A percentile compares a stretch with the other conserved stretches of the same genome.
These are phyloP conservation scores for Leptopterna dolabrata DNA, from an alignment of 2,888 invertebrate species.

Conservation along the genomic window DNA sequence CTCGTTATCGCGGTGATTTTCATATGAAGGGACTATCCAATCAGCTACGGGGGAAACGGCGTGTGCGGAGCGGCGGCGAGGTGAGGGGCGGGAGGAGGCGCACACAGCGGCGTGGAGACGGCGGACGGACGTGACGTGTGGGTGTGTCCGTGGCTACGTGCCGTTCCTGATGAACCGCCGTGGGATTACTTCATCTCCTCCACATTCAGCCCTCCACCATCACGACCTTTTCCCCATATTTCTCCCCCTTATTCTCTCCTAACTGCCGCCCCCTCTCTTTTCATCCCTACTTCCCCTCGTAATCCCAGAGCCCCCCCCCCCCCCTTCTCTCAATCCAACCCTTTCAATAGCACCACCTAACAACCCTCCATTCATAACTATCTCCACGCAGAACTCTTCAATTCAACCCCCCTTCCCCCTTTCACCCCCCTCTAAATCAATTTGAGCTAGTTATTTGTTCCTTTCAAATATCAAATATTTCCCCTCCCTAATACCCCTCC, in stretches of 20 bases:
- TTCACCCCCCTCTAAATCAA: conserved; percentile 49
- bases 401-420: too few species aligned
- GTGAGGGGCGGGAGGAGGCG: neutral
- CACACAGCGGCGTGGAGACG: neutral
- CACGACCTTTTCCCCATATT: conserved; percentile 9
- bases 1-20: conserved; percentile 54
- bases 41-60: conserved; percentile 12
- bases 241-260: conserved; percentile 22
- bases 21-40: conserved; percentile 54
- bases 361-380: conserved; percentile 56
- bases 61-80: too few species aligned
- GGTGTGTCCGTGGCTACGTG: conserved; percentile 35
- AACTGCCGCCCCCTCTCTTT: conserved; percentile 18
- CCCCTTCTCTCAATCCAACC: conserved; percentile 33
- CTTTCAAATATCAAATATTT: conserved; percentile 47
- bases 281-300: neutral
- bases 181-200: conserved; percentile 55
- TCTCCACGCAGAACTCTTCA: conserved; percentile 48
- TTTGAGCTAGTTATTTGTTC: conserved; percentile 54
- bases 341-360: conserved; percentile 51
- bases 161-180: conserved; percentile 53
- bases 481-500: neutral
- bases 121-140: conserved; percentile 4
- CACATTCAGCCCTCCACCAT: conserved; percentile 32
- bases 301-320: neutral